Percentiles rank a stretch among this genome's conserved stretches.
Evolutionary conservation across 2,797 vertebrate species (phyloP).

Genomic region (Esox masquinongy): DNA sequence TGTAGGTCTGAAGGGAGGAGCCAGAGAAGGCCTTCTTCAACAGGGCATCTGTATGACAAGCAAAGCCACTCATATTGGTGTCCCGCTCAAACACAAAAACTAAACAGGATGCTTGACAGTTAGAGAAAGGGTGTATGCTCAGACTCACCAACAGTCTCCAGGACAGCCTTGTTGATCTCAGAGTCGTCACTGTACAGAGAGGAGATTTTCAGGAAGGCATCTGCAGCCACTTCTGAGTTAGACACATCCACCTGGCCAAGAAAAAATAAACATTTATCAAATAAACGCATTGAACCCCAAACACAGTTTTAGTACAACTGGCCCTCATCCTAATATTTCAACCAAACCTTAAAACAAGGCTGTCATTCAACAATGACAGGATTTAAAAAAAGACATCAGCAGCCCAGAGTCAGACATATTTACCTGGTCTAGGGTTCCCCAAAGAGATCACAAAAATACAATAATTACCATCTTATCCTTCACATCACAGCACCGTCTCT

Average conservation of each 20-base stretch:
- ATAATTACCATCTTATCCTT: neutral
- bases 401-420: too few relatives aligned
- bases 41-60: conserved; percentile 77
- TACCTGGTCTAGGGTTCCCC: too few relatives aligned
- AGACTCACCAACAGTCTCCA: conserved; percentile 67
- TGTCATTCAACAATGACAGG: too few relatives aligned
- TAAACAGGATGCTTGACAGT: neutral
- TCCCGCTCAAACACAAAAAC: neutral
- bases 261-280: neutral
- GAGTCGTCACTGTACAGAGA: conserved; percentile 86
- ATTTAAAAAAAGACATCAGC: too few relatives aligned
- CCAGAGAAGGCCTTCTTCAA: conserved; percentile 85
- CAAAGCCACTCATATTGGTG: neutral
- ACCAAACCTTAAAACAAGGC: too few relatives aligned
- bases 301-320: too few relatives aligned
- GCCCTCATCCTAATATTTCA: too few relatives aligned
- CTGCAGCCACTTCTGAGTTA: conserved; percentile 83
- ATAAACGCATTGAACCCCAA: neutral
- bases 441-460: neutral
- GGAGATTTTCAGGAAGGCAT: conserved; percentile 83
- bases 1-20: conserved; percentile 78
- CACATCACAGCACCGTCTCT: neutral
- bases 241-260: conserved; percentile 80
- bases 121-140: neutral
- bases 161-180: conserved; percentile 72